These are phyloP conservation scores for Lonchura striata DNA, from an alignment of 2,113 vertebrate genomes.

Conservation along the genomic window DNA sequence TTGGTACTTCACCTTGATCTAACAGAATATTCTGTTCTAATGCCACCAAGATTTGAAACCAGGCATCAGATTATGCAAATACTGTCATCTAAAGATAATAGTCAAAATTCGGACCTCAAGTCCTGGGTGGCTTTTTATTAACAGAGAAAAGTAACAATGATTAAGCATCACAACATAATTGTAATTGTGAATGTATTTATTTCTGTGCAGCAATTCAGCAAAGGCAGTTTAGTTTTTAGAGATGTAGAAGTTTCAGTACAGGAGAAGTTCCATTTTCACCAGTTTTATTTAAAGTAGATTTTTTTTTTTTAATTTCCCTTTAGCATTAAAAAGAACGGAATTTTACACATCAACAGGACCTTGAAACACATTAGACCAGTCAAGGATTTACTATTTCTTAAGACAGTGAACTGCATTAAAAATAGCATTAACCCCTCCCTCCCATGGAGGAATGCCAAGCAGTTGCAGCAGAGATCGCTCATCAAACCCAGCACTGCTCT, in stretches of 20 bases:
- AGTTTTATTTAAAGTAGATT: neutral
- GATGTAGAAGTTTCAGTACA: neutral
- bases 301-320: neutral
- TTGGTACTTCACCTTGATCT: neutral
- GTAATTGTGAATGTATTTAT: neutral
- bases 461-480: neutral
- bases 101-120: neutral
- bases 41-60: neutral
- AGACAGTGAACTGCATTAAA: neutral
- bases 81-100: neutral
- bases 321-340: neutral
- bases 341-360: neutral
- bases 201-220: neutral
- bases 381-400: neutral
- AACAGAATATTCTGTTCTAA: neutral
- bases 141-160: neutral
- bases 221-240: neutral
- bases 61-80: neutral
- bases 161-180: neutral
- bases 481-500: neutral
- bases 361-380: neutral
- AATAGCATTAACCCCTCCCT: neutral
- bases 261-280: neutral
- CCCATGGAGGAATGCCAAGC: neutral
- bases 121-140: neutral